Evolutionary conservation across 2,797 vertebrate genomes (phyloP).

Genomic region (Macrochelys suwanniensis): DNA sequence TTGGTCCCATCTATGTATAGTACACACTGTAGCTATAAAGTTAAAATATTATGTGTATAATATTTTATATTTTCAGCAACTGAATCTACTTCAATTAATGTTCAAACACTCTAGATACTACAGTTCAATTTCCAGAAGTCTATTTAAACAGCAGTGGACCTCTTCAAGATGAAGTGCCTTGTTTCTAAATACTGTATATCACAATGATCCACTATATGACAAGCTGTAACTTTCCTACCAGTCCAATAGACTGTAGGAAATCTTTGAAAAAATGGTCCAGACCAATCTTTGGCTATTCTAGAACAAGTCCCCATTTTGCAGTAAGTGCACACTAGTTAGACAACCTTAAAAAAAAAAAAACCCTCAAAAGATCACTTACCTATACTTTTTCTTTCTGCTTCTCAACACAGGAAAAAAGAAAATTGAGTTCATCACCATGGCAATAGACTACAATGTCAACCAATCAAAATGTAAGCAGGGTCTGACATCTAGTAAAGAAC

Average conservation of each 20-base stretch:
- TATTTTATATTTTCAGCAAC: neutral
- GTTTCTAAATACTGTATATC: neutral
- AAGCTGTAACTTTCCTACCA: neutral
- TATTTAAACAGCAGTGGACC: neutral
- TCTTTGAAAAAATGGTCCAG: neutral
- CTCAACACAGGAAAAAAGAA: neutral
- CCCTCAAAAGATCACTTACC: neutral
- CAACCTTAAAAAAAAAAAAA: neutral
- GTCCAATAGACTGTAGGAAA: neutral
- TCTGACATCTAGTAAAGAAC: neutral
- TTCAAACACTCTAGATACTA: neutral
- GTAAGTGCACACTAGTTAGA: neutral
- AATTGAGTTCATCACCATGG: neutral
- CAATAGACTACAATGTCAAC: neutral
- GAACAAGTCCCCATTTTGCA: conserved; percentile 9
- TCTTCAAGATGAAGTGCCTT: neutral
- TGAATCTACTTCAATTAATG: neutral
- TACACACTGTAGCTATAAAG: neutral
- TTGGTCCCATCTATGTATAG: neutral
- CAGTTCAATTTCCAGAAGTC: neutral
- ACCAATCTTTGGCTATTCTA: neutral
- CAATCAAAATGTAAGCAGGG: neutral
- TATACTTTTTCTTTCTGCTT: neutral
- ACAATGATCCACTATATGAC: neutral
- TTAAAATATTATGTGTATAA: accelerated